These are phyloP conservation scores for Cyclargus thomasi DNA, from an alignment of 1,140 invertebrate species.

Conservation along the genomic window DNA sequence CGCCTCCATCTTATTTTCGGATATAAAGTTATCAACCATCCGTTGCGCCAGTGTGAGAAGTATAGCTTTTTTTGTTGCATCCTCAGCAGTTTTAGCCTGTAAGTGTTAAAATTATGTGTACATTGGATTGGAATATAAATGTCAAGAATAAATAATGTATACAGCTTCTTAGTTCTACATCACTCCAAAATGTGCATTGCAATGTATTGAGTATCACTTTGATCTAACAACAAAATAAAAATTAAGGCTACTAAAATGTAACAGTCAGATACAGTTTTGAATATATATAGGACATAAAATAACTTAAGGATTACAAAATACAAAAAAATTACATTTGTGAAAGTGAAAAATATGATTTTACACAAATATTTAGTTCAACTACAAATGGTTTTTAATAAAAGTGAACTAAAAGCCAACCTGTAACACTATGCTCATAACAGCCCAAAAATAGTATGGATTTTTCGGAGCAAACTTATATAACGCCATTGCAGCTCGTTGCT, in stretches of 20 bases:
- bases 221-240: too few relatives aligned
- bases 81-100: slow-evolving; percentile 63
- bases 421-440: slow-evolving; percentile 95
- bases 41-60: slow-evolving; percentile 89
- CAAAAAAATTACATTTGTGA: too few relatives aligned
- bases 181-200: too few relatives aligned
- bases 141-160: not conserved
- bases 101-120: slow-evolving; percentile 22
- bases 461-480: slow-evolving; percentile 94
- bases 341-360: too few relatives aligned
- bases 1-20: slow-evolving; percentile 92
- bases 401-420: slow-evolving; percentile 77
- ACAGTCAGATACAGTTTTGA: too few relatives aligned
- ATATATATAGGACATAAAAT: too few relatives aligned
- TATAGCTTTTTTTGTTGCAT: slow-evolving; percentile 77
- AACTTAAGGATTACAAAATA: too few relatives aligned
- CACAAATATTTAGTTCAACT: too few relatives aligned
- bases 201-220: too few relatives aligned
- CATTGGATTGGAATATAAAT: too few relatives aligned
- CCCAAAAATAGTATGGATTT: slow-evolving; percentile 98
- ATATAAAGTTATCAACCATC: slow-evolving; percentile 91
- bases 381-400: too few relatives aligned
- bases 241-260: too few relatives aligned
- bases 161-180: slow-evolving; percentile 14
- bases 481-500: slow-evolving; percentile 91